Conservation (phyloP, 53 echinoderm and acorn worm species). For the Crossaster papposus region DNA sequence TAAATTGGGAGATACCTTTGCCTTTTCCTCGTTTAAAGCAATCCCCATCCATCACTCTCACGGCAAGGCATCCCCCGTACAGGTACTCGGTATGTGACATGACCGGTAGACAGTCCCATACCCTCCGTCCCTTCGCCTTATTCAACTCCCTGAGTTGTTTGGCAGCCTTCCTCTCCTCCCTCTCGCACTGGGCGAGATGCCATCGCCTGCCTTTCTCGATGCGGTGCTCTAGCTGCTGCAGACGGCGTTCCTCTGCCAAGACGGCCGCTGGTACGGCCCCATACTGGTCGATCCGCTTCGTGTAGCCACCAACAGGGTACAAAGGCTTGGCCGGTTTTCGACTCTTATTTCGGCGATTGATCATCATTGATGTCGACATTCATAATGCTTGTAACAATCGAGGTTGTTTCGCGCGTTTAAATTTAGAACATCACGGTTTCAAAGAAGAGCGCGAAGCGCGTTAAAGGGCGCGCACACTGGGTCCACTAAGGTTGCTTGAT, state of each 20-base stretch:
- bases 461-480: no score
- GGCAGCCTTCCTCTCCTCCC: conserved; percentile 9
- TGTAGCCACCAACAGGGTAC: conserved; percentile 37
- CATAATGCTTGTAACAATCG: no score
- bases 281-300: conserved; percentile 48
- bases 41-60: conserved; percentile 8
- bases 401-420: no score
- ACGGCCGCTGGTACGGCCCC: conserved; percentile 38
- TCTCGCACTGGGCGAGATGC: conserved; percentile 48
- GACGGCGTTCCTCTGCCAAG: conserved; percentile 44
- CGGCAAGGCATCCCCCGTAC: conserved; percentile 42
- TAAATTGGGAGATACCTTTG: no score
- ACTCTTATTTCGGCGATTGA: neutral
- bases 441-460: no score
- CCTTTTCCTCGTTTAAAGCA: neutral
- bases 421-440: no score
- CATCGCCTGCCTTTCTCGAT: conserved; percentile 35
- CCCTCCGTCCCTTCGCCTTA: conserved; percentile 14
- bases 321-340: neutral
- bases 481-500: no score
- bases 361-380: neutral
- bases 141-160: conserved; percentile 9
- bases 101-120: neutral
- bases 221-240: conserved; percentile 28
- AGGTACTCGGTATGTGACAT: conserved; percentile 36